Base-by-base conservation (phyloP, 2,113 vertebrate genomes). In the Oncorhynchus tshawytscha region DNA sequence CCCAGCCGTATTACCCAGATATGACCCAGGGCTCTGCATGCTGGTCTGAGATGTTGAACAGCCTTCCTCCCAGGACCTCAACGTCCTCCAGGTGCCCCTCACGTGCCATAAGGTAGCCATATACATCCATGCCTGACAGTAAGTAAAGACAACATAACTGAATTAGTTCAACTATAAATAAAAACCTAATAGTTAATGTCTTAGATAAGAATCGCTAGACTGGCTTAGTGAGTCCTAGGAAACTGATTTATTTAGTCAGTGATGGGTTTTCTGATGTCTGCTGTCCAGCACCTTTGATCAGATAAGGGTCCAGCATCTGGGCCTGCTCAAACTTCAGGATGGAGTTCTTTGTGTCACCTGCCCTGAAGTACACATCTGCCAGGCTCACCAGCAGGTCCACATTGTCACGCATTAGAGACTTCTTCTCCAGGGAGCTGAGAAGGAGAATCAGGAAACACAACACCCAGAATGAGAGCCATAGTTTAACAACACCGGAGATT, bases 11-110 rank as follows among this genome's bases (percentile, higher is more conserved):
- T 67, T 87, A 99, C 98, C 98, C 98, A 0, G 97, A 98, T 2
- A 99, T 98, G 65, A 99, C 97, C 98, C 98, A 99, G 25, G 97
- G 97, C 60, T 99, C 98, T 0, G 98, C 97, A 0, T 99, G 98
- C 27, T 99, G 97, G 81, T 99, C 98, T 7, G 98, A 99, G 73
- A 99, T 99, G 80, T 98, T 99, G 89, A 99, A 99, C 57, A 99
- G 93, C 16, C 98, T 93, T 74, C 97, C 98, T 81, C 98, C 98
- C 7, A 99, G 92, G 79, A 96, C 98, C 81, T 99, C 97, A n/a
- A 99, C 97, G 11, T 99, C 98, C 77, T 99, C 98, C 15, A 99
- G 86, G 25, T 98, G 95, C 27, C 97, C 97, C 81, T 99, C 97
- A 0, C 97, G 95, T 0, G 98, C 98, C 93, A 99, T 88, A 59